phyloP scores from a whole-genome alignment of 2,797 vertebrate species.

The Danio albolineatus region DNA sequence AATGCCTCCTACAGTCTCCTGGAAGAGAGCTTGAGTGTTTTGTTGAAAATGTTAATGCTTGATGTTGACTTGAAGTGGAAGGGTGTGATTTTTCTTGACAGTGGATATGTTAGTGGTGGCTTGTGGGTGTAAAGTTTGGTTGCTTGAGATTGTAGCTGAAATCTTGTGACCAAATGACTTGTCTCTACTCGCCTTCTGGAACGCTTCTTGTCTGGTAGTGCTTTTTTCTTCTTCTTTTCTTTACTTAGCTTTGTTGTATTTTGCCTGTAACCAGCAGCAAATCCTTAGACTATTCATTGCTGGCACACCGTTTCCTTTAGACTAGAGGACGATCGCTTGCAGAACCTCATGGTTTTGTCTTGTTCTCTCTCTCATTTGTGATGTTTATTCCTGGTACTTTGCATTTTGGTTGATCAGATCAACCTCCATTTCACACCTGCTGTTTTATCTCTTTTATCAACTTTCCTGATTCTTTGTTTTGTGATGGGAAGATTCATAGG shows the following conservation, averaged over 20 bases:
- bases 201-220: neutral
- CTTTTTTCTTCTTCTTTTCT: neutral
- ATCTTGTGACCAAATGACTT: constrained; percentile 14
- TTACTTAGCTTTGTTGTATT: neutral
- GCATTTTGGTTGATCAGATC: too few relatives aligned
- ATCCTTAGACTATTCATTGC: neutral
- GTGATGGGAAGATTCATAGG: too few relatives aligned
- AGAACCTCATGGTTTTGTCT: neutral
- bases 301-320: neutral
- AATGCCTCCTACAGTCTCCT: neutral
- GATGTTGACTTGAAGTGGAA: neutral
- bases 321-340: constrained; percentile 1
- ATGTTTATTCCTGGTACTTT: too few relatives aligned
- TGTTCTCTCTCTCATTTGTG: constrained; percentile 15
- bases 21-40: neutral
- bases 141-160: neutral
- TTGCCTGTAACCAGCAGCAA: neutral
- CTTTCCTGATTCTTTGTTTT: too few relatives aligned
- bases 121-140: constrained; percentile 12
- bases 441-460: too few relatives aligned
- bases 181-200: constrained; percentile 41
- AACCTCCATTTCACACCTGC: too few relatives aligned
- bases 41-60: neutral
- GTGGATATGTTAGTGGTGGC: neutral
- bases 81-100: neutral